Percentiles rank a stretch among this genome's conserved stretches.
Evolutionary conservation across 2,797 vertebrate genomes (phyloP).

Genomic region (Salmo trutta): DNA sequence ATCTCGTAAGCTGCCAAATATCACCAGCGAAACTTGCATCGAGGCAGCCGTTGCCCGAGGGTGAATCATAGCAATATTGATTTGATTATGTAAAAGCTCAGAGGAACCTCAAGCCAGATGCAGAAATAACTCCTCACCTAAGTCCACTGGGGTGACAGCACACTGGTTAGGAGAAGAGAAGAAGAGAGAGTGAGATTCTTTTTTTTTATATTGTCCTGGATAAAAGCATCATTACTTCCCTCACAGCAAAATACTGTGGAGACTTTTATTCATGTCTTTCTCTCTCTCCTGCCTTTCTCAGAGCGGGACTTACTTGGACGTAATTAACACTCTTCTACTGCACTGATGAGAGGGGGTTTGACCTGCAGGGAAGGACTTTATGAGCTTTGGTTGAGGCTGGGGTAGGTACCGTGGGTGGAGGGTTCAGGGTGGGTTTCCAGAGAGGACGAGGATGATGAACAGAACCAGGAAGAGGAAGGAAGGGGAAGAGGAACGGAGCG

Average conservation of each 20-base stretch:
- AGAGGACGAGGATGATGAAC: constrained; percentile 2
- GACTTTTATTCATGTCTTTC: constrained; percentile 47
- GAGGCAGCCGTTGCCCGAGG: constrained; percentile 91
- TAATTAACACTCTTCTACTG: constrained; percentile 87
- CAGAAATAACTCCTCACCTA: constrained; percentile 95
- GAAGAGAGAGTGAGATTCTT: constrained; percentile 67
- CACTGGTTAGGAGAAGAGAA: constrained; percentile 53
- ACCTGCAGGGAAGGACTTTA: constrained; percentile 68
- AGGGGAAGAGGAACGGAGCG: neutral
- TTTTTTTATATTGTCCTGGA: constrained; percentile 84
- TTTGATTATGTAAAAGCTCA: constrained; percentile 99
- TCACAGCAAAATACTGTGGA: constrained; percentile 78
- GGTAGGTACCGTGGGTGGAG: constrained; percentile 26
- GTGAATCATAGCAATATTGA: constrained; percentile 99
- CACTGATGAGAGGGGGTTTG: constrained; percentile 66
- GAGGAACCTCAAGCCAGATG: constrained; percentile 96
- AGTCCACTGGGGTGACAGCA: constrained; percentile 81
- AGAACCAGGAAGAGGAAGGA: neutral
- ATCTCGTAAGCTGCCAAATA: constrained; percentile 89
- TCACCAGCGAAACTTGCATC: constrained; percentile 86
- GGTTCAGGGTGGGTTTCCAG: neutral
- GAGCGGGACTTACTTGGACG: constrained; percentile 79
- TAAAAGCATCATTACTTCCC: constrained; percentile 92
- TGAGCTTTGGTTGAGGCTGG: constrained; percentile 59
- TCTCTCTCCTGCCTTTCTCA: constrained; percentile 26